Percentiles rank a stretch among this genome's conserved stretches.
Conservation (phyloP, 1,140 invertebrate species). For the Chironomus tepperi region DNA sequence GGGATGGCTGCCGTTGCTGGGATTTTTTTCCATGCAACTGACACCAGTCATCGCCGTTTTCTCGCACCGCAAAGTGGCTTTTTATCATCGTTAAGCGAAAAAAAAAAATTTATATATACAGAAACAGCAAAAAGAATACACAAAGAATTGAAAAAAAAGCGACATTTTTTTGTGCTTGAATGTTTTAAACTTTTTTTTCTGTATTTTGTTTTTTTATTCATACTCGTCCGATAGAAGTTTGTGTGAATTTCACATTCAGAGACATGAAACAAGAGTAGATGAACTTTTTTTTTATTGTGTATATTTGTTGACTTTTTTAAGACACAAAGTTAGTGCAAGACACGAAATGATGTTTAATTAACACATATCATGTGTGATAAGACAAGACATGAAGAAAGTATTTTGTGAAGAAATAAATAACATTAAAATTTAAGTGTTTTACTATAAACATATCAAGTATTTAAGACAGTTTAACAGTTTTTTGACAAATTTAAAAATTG, state of each 20-base stretch:
- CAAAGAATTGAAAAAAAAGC: background rate
- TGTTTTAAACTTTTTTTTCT: background rate
- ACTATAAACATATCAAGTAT: too few relatives aligned
- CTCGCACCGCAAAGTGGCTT: slow-evolving; percentile 23
- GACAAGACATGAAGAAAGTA: background rate
- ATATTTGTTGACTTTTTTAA: background rate
- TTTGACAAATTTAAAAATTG: too few relatives aligned
- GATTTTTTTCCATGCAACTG: slow-evolving; percentile 17
- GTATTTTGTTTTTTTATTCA: background rate
- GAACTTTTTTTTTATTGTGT: background rate
- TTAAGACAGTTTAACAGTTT: too few relatives aligned
- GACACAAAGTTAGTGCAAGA: background rate
- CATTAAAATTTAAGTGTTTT: background rate
- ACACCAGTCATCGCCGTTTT: slow-evolving; percentile 22
- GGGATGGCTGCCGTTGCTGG: background rate
- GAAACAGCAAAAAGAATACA: background rate
- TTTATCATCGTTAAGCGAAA: slow-evolving; percentile 4
- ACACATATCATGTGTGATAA: background rate
- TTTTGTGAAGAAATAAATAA: slow-evolving; percentile 4
- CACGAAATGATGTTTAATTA: background rate
- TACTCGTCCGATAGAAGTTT: background rate
- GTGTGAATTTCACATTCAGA: background rate
- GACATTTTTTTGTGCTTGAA: background rate
- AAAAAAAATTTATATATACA: background rate
- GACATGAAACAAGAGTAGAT: background rate